Percentiles rank a stretch among this genome's conserved stretches.
phyloP scores from a whole-genome alignment of 2,888 invertebrate species.

The Drosophila ezoana region DNA sequence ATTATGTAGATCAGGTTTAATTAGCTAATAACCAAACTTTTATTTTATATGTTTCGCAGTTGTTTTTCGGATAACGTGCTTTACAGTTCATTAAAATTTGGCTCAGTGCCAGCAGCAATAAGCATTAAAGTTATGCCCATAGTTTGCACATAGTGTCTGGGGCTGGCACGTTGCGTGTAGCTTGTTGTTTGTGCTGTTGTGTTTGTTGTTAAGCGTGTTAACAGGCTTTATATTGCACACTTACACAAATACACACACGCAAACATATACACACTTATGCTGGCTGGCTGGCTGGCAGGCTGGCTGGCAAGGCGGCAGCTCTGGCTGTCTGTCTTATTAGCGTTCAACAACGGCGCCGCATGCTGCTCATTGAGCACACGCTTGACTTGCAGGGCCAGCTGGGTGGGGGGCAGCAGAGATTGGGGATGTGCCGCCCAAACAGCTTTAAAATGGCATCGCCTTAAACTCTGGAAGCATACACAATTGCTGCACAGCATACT shows the following conservation, averaged over 20 bases:
- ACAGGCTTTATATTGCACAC: conserved; percentile 75
- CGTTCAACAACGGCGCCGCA: conserved; percentile 54
- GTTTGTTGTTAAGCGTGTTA: conserved; percentile 80
- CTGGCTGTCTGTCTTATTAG: conserved; percentile 66
- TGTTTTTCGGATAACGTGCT: conserved; percentile 31
- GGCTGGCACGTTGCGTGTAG: conserved; percentile 51
- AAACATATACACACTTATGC: conserved; percentile 29
- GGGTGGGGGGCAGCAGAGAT: neutral
- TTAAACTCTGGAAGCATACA: conserved; percentile 32
- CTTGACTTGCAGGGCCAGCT: conserved; percentile 42
- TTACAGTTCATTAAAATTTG: conserved; percentile 79
- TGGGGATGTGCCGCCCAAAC: neutral
- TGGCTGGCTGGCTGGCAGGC: conserved; percentile 27
- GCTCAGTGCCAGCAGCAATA: conserved; percentile 72
- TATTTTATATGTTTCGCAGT: conserved; percentile 5
- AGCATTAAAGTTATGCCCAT: conserved; percentile 75
- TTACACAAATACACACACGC: conserved; percentile 22
- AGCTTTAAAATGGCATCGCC: conserved; percentile 64
- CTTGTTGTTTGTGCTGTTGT: conserved; percentile 30
- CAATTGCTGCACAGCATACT: conserved; percentile 43
- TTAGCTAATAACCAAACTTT: conserved; percentile 25
- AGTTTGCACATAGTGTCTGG: conserved; percentile 58
- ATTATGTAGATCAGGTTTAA: conserved; percentile 11
- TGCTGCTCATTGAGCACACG: conserved; percentile 59
- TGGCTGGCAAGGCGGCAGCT: conserved; percentile 20